These are phyloP conservation scores for Pluvianellus socialis DNA, from an alignment of 2,113 vertebrate genomes.

Conservation along the genomic window DNA sequence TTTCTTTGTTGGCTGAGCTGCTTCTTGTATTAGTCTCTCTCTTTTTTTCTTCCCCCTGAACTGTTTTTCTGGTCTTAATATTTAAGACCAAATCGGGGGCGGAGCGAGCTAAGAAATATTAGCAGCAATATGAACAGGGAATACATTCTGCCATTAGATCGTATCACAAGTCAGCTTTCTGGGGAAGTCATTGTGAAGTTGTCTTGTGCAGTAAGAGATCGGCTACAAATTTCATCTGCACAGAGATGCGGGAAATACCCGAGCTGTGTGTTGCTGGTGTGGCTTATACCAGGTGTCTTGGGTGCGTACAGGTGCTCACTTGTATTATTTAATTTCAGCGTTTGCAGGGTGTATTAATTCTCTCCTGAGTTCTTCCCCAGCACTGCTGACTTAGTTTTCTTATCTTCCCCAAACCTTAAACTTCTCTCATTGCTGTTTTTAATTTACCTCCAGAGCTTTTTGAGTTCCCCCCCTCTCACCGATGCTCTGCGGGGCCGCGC, in stretches of 20 bases:
- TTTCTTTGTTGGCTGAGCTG: not conserved
- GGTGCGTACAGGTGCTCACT: not conserved
- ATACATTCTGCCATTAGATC: not conserved
- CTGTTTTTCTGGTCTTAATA: not conserved
- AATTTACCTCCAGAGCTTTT: not conserved
- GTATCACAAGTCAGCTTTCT: not conserved
- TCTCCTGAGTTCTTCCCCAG: not conserved
- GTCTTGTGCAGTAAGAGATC: not conserved
- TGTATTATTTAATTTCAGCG: not conserved
- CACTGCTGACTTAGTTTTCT: not conserved
- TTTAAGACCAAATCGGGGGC: not conserved
- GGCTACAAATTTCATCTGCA: not conserved
- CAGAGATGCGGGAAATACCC: not conserved
- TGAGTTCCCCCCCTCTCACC: not conserved
- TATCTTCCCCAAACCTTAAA: not conserved
- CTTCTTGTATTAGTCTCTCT: not conserved
- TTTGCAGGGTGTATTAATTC: not conserved
- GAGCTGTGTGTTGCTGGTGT: not conserved
- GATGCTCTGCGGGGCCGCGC: not conserved
- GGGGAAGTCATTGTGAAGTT: not conserved
- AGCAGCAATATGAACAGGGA: not conserved
- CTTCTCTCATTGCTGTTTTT: not conserved
- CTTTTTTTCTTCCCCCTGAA: fast-evolving
- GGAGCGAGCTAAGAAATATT: not conserved
- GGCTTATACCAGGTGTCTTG: not conserved